phyloP scores from a whole-genome alignment of 1,140 invertebrate species.

The Zaprionus tsacasi region DNA sequence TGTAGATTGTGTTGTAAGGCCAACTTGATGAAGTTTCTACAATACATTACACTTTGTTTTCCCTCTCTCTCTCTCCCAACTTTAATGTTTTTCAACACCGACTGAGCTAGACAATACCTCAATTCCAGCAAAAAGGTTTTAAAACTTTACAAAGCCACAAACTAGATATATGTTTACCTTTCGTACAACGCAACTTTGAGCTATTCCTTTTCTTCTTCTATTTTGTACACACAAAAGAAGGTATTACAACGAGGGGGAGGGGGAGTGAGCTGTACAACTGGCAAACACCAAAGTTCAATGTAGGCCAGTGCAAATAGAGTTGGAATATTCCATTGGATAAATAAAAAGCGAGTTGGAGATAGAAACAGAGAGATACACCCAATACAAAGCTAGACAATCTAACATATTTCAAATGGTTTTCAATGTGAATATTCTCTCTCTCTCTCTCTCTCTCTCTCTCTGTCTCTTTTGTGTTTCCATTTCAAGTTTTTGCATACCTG shows the following conservation, averaged over 20 bases:
- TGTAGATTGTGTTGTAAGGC: not conserved
- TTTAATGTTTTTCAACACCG: not conserved
- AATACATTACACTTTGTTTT: not conserved
- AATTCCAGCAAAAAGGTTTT: conserved; percentile 45
- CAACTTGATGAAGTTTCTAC: not conserved
- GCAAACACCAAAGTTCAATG: conserved; percentile 35
- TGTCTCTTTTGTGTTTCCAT: conserved; percentile 8
- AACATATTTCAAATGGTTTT: conserved; percentile 13
- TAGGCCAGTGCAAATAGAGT: conserved; percentile 33
- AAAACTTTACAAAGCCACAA: conserved; percentile 26
- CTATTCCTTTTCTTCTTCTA: conserved; percentile 11
- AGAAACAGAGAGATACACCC: not conserved
- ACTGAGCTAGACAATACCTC: not conserved
- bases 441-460: too few species aligned
- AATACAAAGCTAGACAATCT: conserved; percentile 4
- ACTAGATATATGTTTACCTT: conserved; percentile 36
- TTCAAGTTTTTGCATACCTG: conserved; percentile 23
- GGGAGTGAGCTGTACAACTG: not conserved
- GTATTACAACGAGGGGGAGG: conserved; percentile 28
- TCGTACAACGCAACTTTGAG: conserved; percentile 29
- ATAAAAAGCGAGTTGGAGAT: conserved; percentile 3
- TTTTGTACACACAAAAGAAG: conserved; percentile 47
- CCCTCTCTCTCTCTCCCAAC: not conserved
- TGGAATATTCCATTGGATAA: conserved; percentile 7
- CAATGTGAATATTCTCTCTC: not conserved